phyloP scores from a whole-genome alignment of 2,113 vertebrate species.

The Trachemys scripta region DNA sequence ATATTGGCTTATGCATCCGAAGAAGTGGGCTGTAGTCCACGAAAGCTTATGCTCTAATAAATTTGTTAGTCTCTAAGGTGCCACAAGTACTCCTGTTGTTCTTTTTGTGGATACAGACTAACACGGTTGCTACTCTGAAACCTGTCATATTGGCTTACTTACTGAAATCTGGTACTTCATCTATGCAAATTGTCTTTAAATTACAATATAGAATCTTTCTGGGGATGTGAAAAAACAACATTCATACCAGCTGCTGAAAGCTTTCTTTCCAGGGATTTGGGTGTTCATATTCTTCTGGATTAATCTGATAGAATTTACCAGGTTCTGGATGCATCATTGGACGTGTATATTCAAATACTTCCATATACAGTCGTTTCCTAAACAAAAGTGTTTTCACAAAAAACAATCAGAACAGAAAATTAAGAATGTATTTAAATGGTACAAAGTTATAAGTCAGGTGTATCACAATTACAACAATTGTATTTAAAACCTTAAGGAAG shows the following conservation, averaged over 20 bases:
- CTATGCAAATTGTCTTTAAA: not conserved
- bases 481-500: not conserved
- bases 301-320: conserved; percentile 99
- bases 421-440: not conserved
- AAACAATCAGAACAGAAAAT: not conserved
- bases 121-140: too few relatives aligned
- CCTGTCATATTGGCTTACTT: not conserved
- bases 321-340: conserved; percentile 99
- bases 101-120: too few relatives aligned
- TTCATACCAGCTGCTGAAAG: conserved; percentile 97
- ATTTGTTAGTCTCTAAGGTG: too few relatives aligned
- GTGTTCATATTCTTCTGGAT: conserved; percentile 98
- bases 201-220: not conserved
- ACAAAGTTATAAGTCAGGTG: not conserved
- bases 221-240: conserved; percentile 16
- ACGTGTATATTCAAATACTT: conserved; percentile 98
- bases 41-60: too few relatives aligned
- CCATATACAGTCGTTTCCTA: conserved; percentile 99
- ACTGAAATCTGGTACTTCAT: not conserved
- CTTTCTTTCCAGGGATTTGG: conserved; percentile 99
- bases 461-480: not conserved
- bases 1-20: not conserved
- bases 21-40: too few relatives aligned
- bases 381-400: not conserved
- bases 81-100: too few relatives aligned